Base-by-base conservation (phyloP, 2,113 vertebrate species). In the Spermophilus dauricus region DNA sequence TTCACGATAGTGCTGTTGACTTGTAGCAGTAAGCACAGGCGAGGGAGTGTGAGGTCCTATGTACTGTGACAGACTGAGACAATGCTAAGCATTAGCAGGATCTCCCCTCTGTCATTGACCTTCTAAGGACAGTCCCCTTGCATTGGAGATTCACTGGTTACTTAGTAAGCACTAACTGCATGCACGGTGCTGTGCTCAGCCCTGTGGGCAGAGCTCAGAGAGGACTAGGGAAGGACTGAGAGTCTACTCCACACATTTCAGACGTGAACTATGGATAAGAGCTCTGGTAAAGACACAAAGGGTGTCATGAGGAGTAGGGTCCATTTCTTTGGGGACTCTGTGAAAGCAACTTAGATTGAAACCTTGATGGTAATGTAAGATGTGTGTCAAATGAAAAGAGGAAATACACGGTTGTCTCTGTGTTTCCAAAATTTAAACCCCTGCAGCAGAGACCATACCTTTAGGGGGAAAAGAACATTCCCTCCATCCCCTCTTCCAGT, bases 1-100 rank as follows among this genome's bases (percentile, higher is more conserved):
- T 39, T 90, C 37, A 2, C n/a, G 34, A 76, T 63, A 17, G 1
- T 73, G 45, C n/a, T 63, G 28, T 86, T 97, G 96, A 95, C 73
- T 76, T 63, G 61, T 22, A 67, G 6, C 48, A 63, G 3, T 48
- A 83, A 93, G 75, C 86, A 85, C n/a, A 97, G n/a, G 72, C 75
- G 75, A 86, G 53, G 45, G 42, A 63, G 20, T 70, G 26, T 89
- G 51, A 70, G 18, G 45, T 84, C 82, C 11, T 45, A 6, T 70
- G 53, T 34, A 61, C 51, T 56, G 10, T 42, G 32, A 58, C 22
- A 86, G 37, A 51, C 30, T 3, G 12, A 91, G 85, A 20, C 0
- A 22, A 32, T 28, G 34, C 24, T 37, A n/a, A 53, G 37, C 39
- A 69, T 76, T 12, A 37, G 51, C 2, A 48, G 93, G 3, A 10